Percentiles rank a stretch among this genome's conserved stretches.
These are phyloP conservation scores for Rhinoraja longicauda DNA, from an alignment of 2,797 vertebrate species.

Conservation along the genomic window DNA sequence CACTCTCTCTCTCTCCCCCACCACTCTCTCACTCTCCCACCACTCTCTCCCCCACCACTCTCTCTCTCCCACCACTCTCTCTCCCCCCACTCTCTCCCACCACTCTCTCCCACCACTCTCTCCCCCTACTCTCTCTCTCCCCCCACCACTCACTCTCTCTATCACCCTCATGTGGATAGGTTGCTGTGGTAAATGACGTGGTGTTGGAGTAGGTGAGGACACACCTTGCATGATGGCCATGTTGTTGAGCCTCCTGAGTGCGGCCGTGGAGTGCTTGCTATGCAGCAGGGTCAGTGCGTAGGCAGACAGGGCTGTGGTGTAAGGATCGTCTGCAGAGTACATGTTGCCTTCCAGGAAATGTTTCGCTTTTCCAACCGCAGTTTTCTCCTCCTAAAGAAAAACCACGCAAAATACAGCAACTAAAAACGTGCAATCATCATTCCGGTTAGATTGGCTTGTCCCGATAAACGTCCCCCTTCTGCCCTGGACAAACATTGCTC, in stretches of 20 bases:
- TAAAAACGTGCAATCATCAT: background rate
- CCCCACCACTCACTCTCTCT: no score
- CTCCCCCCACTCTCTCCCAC: no score
- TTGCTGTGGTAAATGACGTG: no score
- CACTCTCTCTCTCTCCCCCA: no score
- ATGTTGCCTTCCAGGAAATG: slow-evolving; percentile 77
- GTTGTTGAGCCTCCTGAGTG: slow-evolving; percentile 74
- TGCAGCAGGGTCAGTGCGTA: slow-evolving; percentile 75
- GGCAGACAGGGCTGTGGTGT: slow-evolving; percentile 75
- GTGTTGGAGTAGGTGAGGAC: background rate
- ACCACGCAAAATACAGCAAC: background rate
- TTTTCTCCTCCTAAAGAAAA: slow-evolving; percentile 74
- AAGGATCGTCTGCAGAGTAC: slow-evolving; percentile 76
- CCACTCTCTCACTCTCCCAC: no score
- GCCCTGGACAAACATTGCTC: background rate
- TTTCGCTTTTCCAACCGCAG: slow-evolving; percentile 73
- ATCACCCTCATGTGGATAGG: no score
- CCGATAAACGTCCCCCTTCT: background rate
- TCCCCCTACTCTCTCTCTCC: no score
- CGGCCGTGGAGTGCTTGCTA: slow-evolving; percentile 64
- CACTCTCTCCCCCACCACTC: no score
- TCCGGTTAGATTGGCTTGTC: no score
- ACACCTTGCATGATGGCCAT: slow-evolving; percentile 83
- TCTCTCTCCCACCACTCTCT: no score
- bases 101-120: no score